phyloP scores from a whole-genome alignment of 1,140 invertebrate species.

The Leptoteleia sp. region DNA sequence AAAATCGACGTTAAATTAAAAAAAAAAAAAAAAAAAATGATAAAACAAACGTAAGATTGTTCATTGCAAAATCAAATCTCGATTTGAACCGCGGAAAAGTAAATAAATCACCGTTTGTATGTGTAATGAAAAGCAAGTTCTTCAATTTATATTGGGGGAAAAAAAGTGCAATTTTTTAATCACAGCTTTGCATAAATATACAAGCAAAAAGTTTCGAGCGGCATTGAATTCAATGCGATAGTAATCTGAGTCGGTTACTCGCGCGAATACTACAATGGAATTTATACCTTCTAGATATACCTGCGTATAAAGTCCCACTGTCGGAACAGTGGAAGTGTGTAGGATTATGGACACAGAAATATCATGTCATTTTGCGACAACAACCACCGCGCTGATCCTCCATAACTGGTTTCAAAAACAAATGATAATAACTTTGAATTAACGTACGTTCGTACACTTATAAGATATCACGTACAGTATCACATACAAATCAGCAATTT shows the following conservation, averaged over 20 bases:
- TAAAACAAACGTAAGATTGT: no score
- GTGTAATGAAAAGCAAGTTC: constrained; percentile 28
- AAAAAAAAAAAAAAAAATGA: no score
- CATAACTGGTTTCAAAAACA: constrained; percentile 23
- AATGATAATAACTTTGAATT: constrained; percentile 20
- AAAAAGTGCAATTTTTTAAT: constrained; percentile 65
- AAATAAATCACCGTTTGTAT: constrained; percentile 7
- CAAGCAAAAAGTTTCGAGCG: constrained; percentile 53
- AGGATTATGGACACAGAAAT: constrained; percentile 41
- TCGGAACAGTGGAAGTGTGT: constrained; percentile 52
- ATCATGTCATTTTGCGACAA: constrained; percentile 67
- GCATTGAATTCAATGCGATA: constrained; percentile 70
- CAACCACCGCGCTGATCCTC: constrained; percentile 46
- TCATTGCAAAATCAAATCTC: constrained; percentile 9
- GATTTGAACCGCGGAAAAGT: constrained; percentile 12
- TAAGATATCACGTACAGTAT: not conserved
- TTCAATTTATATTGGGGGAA: constrained; percentile 55
- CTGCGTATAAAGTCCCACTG: constrained; percentile 47
- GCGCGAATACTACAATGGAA: constrained; percentile 69
- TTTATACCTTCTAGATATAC: constrained; percentile 69
- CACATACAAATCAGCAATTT: no score
- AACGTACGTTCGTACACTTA: constrained; percentile 14
- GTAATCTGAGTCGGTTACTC: constrained; percentile 60
- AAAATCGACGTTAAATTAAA: constrained; percentile 4
- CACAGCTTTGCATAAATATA: constrained; percentile 64